Evolutionary conservation across 1,140 invertebrate genomes (phyloP), one percentile per base, ranked within the genome.

Genomic region (Paraescarpia echinospica): DNA sequence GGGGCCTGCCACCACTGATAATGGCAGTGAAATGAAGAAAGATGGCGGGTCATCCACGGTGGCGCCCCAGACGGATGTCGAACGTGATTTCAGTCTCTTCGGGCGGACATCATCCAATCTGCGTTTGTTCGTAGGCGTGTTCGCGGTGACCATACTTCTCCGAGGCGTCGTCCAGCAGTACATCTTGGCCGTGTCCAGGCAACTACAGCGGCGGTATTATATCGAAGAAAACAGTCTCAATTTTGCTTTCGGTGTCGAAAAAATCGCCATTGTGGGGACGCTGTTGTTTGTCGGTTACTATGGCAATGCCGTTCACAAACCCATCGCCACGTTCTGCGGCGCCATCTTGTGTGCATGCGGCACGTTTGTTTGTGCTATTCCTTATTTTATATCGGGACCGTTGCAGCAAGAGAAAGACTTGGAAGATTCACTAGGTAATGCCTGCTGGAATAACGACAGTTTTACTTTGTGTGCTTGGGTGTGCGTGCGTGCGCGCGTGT

Each of bases 201-300:
- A 77, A 77, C 59, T 77, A 2, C 59, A 77, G 22, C 59, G 59
- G 59, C 59, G 59, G 27, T 77, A 77, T 31, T 77, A 77, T 18
- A 77, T 77, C 59, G 59, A 77, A 77, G 59, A 77, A 31, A 77
- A 77, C 59, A 77, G 59, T 77, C 59, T 77, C 2, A 77, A 77
- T 77, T 77, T 77, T 77, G 59, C 27, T 2, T 77, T 77, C 59
- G 59, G 59, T 18, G 59, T 77, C 27, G 59, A 77, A 31, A 77
- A 77, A 27, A 77, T 77, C 59, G 59, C 59, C 59, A 41, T 91
- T 34, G 35, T 41, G 6, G 35, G 33, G 34, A 91, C 35, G 91
- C 59, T 91, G 91, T 35, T 91, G 59, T 91, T 91, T 35, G 35
- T 91, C 91, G 1, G 91, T 91, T 91, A 34, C 91, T 59, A 91